A percentile compares a stretch with the other conserved stretches of the same genome.
Conservation (phyloP, 2,888 invertebrate species). For the Cantharis lateralis region DNA sequence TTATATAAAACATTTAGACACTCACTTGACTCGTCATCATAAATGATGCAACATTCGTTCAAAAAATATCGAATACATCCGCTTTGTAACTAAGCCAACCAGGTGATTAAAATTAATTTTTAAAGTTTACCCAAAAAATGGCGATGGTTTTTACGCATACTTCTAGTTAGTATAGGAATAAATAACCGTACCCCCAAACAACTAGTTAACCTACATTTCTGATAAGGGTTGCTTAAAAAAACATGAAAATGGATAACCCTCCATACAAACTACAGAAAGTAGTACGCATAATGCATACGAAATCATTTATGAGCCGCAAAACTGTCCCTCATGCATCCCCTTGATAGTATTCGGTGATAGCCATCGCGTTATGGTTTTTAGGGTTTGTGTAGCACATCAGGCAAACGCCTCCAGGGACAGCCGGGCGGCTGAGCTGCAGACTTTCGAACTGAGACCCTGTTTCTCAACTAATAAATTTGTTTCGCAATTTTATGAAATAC, state of each 20-base stretch:
- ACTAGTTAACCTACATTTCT: background rate
- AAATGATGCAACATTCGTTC: too few species aligned
- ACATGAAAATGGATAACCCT: background rate
- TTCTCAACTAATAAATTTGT: too few species aligned
- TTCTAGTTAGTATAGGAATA: background rate
- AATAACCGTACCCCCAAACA: background rate
- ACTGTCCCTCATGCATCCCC: background rate
- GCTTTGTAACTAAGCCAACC: too few species aligned
- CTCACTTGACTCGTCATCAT: too few species aligned
- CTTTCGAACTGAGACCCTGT: too few species aligned
- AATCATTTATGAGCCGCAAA: background rate
- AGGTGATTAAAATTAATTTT: background rate
- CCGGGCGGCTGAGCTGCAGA: background rate
- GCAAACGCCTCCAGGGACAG: background rate
- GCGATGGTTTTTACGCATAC: background rate
- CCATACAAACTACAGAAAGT: background rate
- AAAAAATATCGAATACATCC: too few species aligned
- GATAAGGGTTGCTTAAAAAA: background rate
- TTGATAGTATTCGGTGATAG: background rate
- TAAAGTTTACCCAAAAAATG: background rate
- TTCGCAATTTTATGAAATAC: background rate
- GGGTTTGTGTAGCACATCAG: background rate
- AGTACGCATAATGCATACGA: background rate
- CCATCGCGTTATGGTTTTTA: background rate
- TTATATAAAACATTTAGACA: too few species aligned